Percentiles rank a stretch among this genome's conserved stretches.
phyloP scores from a whole-genome alignment of 2,797 vertebrate species.

The Artibeus jamaicensis region DNA sequence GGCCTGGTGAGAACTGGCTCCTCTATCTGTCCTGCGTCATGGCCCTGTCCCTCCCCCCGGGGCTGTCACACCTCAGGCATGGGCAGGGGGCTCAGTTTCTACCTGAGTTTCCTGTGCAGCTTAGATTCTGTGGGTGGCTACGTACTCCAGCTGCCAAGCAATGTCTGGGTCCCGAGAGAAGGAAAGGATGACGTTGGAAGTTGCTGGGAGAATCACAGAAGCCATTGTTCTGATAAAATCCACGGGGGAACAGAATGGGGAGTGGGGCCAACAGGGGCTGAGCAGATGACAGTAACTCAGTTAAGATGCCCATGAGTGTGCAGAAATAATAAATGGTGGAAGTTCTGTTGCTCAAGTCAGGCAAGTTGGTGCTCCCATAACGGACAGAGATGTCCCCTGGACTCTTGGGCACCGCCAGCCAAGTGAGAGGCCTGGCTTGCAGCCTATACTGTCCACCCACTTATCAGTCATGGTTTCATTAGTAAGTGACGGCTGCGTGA shows the following conservation, averaged over 20 bases:
- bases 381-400: background rate
- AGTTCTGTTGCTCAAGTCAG: background rate
- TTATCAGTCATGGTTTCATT: background rate
- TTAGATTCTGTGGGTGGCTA: background rate
- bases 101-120: background rate
- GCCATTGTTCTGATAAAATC: background rate
- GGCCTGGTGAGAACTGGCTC: background rate
- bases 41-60: accelerated
- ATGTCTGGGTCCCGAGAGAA: background rate
- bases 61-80: background rate
- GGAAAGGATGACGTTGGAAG: background rate
- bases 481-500: background rate
- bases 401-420: background rate
- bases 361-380: background rate
- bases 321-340: background rate
- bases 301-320: background rate
- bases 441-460: accelerated
- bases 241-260: background rate
- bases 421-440: background rate
- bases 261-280: too few species aligned
- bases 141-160: accelerated
- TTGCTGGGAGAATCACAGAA: background rate
- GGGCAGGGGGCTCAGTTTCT: background rate
- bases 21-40: background rate
- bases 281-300: background rate